phyloP scores from a whole-genome alignment of 2,888 invertebrate species.

The Lasioglossum leucozonium region DNA sequence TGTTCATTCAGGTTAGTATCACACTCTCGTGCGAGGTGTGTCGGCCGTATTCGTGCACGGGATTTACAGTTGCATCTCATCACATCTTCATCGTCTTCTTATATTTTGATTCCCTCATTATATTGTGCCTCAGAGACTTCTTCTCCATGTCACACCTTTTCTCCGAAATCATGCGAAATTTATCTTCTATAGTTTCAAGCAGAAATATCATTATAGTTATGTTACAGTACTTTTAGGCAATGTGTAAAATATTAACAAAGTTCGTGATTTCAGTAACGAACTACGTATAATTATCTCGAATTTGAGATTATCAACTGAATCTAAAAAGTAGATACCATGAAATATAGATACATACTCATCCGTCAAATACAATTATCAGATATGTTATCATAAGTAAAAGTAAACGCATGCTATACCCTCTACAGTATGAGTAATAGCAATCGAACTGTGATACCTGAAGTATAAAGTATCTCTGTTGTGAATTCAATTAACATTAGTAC shows the following conservation, averaged over 20 bases:
- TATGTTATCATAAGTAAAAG: conserved; percentile 72
- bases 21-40: too few species aligned
- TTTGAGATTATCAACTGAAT: conserved; percentile 17
- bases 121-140: too few species aligned
- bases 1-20: too few species aligned
- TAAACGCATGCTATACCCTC: conserved; percentile 22
- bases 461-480: conserved; percentile 2
- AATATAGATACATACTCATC: conserved; percentile 59
- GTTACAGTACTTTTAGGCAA: neutral
- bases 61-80: too few species aligned
- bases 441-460: neutral
- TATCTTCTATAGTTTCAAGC: neutral
- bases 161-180: conserved; percentile 71
- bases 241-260: conserved; percentile 28
- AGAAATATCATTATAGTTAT: neutral
- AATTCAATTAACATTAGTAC: conserved; percentile 14
- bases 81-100: too few species aligned
- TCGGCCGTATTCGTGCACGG: too few species aligned
- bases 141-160: too few species aligned
- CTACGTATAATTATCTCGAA: conserved; percentile 12
- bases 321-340: conserved; percentile 36
- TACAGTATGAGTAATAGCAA: conserved; percentile 34
- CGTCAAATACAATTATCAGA: conserved; percentile 74
- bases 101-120: too few species aligned
- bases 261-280: neutral